Evolutionary conservation across 2,113 vertebrate species (phyloP).

Genomic region (Malurus cyaneus): DNA sequence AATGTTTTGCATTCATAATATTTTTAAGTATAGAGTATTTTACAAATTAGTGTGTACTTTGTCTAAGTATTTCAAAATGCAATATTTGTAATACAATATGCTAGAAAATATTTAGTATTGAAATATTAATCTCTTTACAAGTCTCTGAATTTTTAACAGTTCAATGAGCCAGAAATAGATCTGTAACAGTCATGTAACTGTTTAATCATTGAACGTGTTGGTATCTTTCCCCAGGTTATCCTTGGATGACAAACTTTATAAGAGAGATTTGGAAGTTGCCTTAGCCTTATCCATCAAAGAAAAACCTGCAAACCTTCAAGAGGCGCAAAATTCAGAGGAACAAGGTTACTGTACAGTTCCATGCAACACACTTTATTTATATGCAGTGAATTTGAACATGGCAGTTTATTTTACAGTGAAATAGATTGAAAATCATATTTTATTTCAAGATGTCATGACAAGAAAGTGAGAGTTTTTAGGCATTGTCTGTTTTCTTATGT

Average conservation of each 20-base stretch:
- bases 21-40: neutral
- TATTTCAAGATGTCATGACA: neutral
- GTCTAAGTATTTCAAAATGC: neutral
- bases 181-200: neutral
- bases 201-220: neutral
- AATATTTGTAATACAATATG: neutral
- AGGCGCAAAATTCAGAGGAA: slow-evolving; percentile 41
- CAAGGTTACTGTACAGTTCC: slow-evolving; percentile 53
- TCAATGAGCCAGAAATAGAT: neutral
- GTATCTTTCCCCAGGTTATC: slow-evolving; percentile 70
- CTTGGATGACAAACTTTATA: slow-evolving; percentile 81
- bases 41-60: neutral
- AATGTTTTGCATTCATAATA: neutral
- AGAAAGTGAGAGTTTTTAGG: neutral
- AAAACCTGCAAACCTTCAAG: neutral
- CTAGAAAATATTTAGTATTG: neutral
- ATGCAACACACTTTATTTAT: neutral
- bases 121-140: neutral
- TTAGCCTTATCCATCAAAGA: slow-evolving; percentile 81
- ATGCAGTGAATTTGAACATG: neutral
- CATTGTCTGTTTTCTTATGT: neutral
- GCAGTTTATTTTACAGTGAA: neutral
- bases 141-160: neutral
- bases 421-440: neutral
- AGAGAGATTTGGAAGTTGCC: slow-evolving; percentile 86